Conservation (phyloP, 2,113 vertebrate genomes). For the Ctenodactylus gundi region DNA sequence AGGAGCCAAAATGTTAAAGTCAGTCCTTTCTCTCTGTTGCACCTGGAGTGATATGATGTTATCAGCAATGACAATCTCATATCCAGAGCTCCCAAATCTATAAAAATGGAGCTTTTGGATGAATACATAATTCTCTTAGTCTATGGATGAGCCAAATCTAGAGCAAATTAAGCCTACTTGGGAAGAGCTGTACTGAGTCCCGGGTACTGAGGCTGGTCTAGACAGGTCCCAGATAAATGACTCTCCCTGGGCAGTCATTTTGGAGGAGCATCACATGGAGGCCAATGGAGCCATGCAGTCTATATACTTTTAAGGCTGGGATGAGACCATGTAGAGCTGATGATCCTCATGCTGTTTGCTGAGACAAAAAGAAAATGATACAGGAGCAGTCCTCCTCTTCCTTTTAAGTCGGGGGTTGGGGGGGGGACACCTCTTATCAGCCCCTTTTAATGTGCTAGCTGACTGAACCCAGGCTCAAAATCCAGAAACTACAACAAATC, state of each 20-base stretch:
- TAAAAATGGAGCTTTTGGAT: conserved; percentile 13
- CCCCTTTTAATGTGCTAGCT: no score
- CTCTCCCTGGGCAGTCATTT: background rate
- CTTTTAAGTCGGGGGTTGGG: background rate
- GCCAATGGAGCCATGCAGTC: background rate
- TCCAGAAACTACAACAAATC: background rate
- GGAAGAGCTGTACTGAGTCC: background rate
- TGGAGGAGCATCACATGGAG: background rate
- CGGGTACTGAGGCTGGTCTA: background rate
- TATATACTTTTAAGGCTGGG: background rate
- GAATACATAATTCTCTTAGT: conserved; percentile 16
- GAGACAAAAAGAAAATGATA: no score
- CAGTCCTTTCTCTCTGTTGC: conserved; percentile 1
- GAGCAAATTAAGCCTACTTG: background rate
- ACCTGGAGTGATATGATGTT: background rate
- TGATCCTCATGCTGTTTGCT: background rate
- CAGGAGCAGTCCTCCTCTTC: background rate
- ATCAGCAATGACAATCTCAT: conserved; percentile 3
- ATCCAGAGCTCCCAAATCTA: conserved; percentile 1
- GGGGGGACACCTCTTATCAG: no score
- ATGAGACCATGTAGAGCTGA: background rate
- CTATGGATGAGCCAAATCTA: background rate
- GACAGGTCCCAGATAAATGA: background rate
- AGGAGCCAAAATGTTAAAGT: conserved; percentile 21
- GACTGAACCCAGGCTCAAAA: background rate